phyloP scores from a whole-genome alignment of 1,140 invertebrate genomes.

The Dinoponera quadriceps region DNA sequence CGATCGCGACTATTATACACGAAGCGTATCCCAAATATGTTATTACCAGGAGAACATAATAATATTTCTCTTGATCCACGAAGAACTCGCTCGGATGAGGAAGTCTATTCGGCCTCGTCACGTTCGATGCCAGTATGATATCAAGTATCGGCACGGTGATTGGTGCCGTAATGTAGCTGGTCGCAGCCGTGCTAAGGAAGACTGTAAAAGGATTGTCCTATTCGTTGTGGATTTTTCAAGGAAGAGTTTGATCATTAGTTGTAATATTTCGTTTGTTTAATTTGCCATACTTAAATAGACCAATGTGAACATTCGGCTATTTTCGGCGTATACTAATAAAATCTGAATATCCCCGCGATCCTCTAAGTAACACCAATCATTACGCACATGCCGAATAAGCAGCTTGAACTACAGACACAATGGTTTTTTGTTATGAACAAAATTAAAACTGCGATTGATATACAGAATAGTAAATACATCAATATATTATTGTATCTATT shows the following conservation, averaged over 20 bases:
- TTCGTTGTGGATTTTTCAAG: neutral
- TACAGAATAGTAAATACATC: too few relatives aligned
- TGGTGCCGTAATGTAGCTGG: neutral
- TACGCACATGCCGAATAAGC: slow-evolving; percentile 12
- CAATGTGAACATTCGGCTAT: slow-evolving; percentile 11
- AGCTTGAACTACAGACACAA: neutral
- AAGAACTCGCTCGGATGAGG: slow-evolving; percentile 55
- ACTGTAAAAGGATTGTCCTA: neutral
- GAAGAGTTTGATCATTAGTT: neutral
- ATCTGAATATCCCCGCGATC: neutral
- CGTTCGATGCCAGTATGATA: neutral
- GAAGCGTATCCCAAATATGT: slow-evolving; percentile 52
- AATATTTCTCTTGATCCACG: slow-evolving; percentile 62
- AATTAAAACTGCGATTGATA: too few relatives aligned
- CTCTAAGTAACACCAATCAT: slow-evolving; percentile 13
- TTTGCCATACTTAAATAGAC: neutral
- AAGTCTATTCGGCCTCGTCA: slow-evolving; percentile 13
- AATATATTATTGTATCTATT: neutral
- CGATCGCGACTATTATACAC: neutral
- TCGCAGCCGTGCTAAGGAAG: neutral
- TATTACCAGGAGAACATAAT: slow-evolving; percentile 47
- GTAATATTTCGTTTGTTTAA: too few relatives aligned
- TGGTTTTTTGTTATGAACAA: neutral
- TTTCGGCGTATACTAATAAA: slow-evolving; percentile 15
- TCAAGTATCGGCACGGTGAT: slow-evolving; percentile 1